phyloP scores from a whole-genome alignment of 2,797 vertebrate genomes.

The Garrulus glandarius region DNA sequence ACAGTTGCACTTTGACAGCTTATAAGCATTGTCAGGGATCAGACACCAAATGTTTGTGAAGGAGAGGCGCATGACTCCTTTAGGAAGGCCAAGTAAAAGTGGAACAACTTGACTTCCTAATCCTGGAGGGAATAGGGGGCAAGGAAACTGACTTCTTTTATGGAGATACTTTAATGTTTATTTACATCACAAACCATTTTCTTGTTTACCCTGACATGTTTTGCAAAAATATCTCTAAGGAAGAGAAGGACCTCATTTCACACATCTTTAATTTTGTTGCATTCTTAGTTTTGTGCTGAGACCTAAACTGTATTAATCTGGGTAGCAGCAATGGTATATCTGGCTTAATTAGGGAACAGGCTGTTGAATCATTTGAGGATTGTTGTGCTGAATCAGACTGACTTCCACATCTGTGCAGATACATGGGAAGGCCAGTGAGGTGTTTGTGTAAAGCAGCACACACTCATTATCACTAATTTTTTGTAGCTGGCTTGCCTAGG shows the following conservation, averaged over 20 bases:
- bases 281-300: not conserved
- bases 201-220: not conserved
- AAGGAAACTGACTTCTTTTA: not conserved
- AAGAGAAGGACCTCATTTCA: not conserved
- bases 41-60: not conserved
- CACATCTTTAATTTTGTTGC: not conserved
- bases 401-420: not conserved
- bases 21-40: not conserved
- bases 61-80: not conserved
- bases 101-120: not conserved
- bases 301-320: not conserved
- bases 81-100: not conserved
- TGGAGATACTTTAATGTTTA: not conserved
- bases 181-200: not conserved
- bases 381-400: not conserved
- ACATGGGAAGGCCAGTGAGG: not conserved
- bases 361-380: not conserved
- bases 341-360: not conserved
- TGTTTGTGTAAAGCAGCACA: not conserved
- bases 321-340: not conserved
- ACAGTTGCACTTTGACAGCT: not conserved
- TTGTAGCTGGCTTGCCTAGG: not conserved
- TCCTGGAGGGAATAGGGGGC: not conserved
- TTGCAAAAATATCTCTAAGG: not conserved
- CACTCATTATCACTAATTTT: not conserved